phyloP scores from a whole-genome alignment of 2,113 vertebrate species.

The Cryptomyrus ogoouensis region DNA sequence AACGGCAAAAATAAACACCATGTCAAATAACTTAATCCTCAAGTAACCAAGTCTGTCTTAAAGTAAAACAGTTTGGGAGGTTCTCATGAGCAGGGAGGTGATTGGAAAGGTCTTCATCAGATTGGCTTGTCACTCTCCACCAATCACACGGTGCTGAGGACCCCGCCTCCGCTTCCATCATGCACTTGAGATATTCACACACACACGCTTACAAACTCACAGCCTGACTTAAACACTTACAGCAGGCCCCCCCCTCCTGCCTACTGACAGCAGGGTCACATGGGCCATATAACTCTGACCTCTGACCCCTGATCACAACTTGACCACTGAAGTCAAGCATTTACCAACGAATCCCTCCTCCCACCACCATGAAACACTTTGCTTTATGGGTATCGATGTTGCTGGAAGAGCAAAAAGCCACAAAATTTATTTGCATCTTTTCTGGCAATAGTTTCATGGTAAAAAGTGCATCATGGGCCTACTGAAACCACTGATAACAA shows the following conservation, averaged over 20 bases:
- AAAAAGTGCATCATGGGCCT: neutral
- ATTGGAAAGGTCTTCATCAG: conserved; percentile 32
- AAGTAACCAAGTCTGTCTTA: neutral
- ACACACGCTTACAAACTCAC: conserved; percentile 16
- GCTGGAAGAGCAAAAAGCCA: neutral
- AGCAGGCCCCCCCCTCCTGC: neutral
- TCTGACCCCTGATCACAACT: neutral
- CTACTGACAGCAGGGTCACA: neutral
- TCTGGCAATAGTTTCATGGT: neutral
- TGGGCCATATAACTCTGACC: neutral
- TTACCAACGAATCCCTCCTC: neutral
- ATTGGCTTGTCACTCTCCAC: conserved; percentile 47
- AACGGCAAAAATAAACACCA: neutral
- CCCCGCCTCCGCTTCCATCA: conserved; percentile 53
- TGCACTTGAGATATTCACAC: conserved; percentile 38
- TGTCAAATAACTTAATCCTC: neutral
- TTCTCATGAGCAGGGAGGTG: neutral
- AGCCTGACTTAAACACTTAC: neutral
- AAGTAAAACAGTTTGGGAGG: neutral
- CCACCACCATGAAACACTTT: neutral
- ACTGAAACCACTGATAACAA: conserved; percentile 11
- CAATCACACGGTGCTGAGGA: conserved; percentile 46
- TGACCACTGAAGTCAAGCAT: neutral
- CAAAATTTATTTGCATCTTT: neutral
- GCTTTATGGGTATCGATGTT: neutral